phyloP scores from a whole-genome alignment of 2,113 vertebrate genomes.

The Odocoileus virginianus region DNA sequence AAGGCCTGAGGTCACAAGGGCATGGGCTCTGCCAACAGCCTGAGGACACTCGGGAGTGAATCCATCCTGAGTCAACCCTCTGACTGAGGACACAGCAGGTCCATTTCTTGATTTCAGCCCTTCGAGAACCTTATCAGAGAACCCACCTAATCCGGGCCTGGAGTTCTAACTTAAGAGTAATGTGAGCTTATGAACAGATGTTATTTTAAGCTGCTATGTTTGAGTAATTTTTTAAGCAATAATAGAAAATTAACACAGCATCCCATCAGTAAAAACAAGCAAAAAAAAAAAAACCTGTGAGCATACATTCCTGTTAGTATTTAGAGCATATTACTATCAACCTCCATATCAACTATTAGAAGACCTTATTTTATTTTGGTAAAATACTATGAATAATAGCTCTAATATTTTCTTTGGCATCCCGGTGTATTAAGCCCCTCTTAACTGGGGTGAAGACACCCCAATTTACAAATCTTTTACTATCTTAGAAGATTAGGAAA shows the following conservation, averaged over 20 bases:
- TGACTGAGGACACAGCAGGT: neutral
- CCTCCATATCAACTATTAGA: neutral
- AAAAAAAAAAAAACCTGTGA: neutral
- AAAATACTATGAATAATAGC: neutral
- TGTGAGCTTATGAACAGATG: neutral
- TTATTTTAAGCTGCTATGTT: neutral
- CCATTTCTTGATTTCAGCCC: neutral
- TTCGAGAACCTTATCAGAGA: neutral
- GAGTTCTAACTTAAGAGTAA: neutral
- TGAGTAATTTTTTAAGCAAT: neutral
- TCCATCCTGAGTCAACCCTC: neutral
- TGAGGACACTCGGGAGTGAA: too few relatives aligned
- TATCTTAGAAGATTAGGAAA: neutral
- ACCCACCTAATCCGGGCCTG: neutral
- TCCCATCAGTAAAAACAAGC: neutral
- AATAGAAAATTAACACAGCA: neutral
- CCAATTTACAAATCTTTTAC: neutral
- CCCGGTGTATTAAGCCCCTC: neutral
- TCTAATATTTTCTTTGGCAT: neutral
- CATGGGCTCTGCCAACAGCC: neutral
- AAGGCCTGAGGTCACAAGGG: neutral
- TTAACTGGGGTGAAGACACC: neutral
- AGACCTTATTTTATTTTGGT: neutral
- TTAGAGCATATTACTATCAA: neutral
- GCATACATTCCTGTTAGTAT: neutral